phyloP scores from a whole-genome alignment of 2,888 invertebrate genomes.

The Melikaiella ostensackeni region DNA sequence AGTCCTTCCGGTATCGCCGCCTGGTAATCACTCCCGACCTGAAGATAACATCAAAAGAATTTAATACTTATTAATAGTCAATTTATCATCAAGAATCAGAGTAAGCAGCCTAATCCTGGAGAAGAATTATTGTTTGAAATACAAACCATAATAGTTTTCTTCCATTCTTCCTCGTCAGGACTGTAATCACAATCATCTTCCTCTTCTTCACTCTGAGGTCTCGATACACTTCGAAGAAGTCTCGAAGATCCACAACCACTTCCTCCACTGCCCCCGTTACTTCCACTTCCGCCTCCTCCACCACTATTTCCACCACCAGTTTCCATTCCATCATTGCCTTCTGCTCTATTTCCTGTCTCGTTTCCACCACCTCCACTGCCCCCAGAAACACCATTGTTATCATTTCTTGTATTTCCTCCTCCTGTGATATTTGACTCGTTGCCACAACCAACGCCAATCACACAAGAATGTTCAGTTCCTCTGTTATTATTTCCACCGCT shows the following conservation, averaged over 20 bases:
- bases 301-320: conserved; percentile 49
- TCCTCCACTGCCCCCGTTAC: conserved; percentile 57
- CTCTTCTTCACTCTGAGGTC: conserved; percentile 88
- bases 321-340: conserved; percentile 43
- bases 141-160: conserved; percentile 92
- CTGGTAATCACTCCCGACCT: conserved; percentile 92
- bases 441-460: conserved; percentile 70
- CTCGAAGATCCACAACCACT: conserved; percentile 73
- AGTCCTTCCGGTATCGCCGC: conserved; percentile 95
- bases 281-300: conserved; percentile 61
- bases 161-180: conserved; percentile 92
- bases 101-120: too few species aligned
- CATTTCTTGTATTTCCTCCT: conserved; percentile 60
- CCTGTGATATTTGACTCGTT: conserved; percentile 47
- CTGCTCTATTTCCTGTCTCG: conserved; percentile 42
- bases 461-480: conserved; percentile 71
- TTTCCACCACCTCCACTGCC: conserved; percentile 42
- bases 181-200: conserved; percentile 91
- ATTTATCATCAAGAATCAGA: neutral
- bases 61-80: neutral
- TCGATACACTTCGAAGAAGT: conserved; percentile 79
- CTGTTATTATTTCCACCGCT: conserved; percentile 46
- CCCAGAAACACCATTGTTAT: conserved; percentile 50
- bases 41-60: neutral
- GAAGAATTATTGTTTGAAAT: neutral